These are phyloP conservation scores for Ennomos erosarius DNA, from an alignment of 2,888 invertebrate species.

Conservation along the genomic window DNA sequence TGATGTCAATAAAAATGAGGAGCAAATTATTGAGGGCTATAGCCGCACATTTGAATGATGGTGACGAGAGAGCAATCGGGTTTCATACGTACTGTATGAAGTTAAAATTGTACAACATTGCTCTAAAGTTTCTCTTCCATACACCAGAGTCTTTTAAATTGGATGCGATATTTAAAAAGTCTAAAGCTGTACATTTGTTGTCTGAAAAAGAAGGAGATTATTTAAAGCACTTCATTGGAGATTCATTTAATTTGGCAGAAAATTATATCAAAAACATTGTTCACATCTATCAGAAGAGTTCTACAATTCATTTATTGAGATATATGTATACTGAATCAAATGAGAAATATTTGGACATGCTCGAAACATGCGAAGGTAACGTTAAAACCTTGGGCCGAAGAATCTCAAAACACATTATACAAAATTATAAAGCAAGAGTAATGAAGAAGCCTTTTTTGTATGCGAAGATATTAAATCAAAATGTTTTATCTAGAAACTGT, in stretches of 20 bases:
- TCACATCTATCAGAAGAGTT: not conserved
- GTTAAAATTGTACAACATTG: constrained; percentile 45
- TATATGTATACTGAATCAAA: constrained; percentile 44
- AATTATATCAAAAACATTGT: constrained; percentile 22
- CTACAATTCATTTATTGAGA: constrained; percentile 21
- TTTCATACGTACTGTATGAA: constrained; percentile 61
- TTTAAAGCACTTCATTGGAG: constrained; percentile 49
- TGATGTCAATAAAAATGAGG: constrained; percentile 67
- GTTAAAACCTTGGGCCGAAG: constrained; percentile 45
- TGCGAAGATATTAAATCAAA: constrained; percentile 46
- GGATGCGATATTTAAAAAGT: constrained; percentile 39
- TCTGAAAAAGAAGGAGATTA: constrained; percentile 24
- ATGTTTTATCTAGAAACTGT: constrained; percentile 46
- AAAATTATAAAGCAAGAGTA: constrained; percentile 59
- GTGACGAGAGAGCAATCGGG: constrained; percentile 42
- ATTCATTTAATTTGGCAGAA: constrained; percentile 43
- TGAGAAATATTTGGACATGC: constrained; percentile 55
- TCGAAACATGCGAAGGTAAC: constrained; percentile 47
- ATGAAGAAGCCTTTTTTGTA: constrained; percentile 52
- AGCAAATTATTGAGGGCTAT: constrained; percentile 56
- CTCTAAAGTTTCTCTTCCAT: constrained; percentile 58
- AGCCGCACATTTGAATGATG: constrained; percentile 50
- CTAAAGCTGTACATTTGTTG: constrained; percentile 9
- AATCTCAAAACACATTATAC: constrained; percentile 53
- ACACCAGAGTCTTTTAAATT: constrained; percentile 58